A percentile compares a stretch with the other conserved stretches of the same genome.
These are phyloP conservation scores for Pollenia griseotomentosa DNA, from an alignment of 2,888 invertebrate genomes.

Conservation along the genomic window DNA sequence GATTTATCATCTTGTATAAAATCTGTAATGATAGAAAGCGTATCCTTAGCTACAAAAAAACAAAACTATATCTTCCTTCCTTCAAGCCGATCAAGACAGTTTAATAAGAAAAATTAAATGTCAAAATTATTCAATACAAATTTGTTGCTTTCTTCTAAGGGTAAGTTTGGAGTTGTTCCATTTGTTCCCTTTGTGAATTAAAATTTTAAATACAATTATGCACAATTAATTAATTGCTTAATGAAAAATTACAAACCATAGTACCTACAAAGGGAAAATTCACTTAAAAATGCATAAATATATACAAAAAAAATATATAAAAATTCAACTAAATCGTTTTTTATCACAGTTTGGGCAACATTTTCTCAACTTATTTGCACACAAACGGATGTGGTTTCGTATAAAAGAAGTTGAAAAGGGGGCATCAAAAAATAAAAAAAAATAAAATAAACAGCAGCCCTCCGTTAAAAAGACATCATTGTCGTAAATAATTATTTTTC, in stretches of 20 bases:
- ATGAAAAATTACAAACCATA: slow-evolving; percentile 52
- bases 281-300: slow-evolving; percentile 69
- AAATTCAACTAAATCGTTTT: slow-evolving; percentile 19
- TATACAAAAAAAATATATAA: slow-evolving; percentile 13
- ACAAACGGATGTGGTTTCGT: slow-evolving; percentile 66
- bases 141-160: neutral
- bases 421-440: slow-evolving; percentile 10
- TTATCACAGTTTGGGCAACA: neutral
- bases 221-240: slow-evolving; percentile 81
- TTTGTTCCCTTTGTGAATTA: slow-evolving; percentile 10
- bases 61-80: too few relatives aligned
- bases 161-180: neutral
- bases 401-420: slow-evolving; percentile 32
- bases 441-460: slow-evolving; percentile 58
- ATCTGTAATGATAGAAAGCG: too few relatives aligned
- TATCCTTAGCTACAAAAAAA: too few relatives aligned
- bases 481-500: slow-evolving; percentile 63
- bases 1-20: too few relatives aligned
- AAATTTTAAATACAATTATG: slow-evolving; percentile 40
- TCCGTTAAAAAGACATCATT: slow-evolving; percentile 70
- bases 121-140: slow-evolving; percentile 26
- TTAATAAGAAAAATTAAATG: neutral
- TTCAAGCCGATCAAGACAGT: too few relatives aligned
- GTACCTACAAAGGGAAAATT: slow-evolving; percentile 54
- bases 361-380: slow-evolving; percentile 54